phyloP scores from a whole-genome alignment of 1,140 invertebrate genomes.

The Pseudomyrmex cubaensis region DNA sequence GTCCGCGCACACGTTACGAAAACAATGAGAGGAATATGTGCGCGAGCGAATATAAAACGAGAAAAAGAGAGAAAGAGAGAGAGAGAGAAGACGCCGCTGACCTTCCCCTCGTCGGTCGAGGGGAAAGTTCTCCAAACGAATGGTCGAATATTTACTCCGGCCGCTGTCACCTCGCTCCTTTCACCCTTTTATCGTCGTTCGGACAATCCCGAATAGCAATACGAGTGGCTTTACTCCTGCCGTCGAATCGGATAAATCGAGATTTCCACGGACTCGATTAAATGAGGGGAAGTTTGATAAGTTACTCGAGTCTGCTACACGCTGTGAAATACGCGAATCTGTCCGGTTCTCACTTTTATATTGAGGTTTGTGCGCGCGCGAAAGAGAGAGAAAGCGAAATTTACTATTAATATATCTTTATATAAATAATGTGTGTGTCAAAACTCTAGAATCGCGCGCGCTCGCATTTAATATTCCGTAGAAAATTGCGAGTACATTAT shows the following conservation, averaged over 20 bases:
- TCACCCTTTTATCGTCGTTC: slow-evolving; percentile 42
- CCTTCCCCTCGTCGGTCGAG: slow-evolving; percentile 9
- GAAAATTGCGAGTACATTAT: neutral
- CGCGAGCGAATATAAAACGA: neutral
- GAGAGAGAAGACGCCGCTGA: neutral
- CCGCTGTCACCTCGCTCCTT: slow-evolving; percentile 18
- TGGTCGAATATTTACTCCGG: slow-evolving; percentile 74
- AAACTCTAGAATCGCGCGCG: neutral
- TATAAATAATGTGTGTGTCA: no score
- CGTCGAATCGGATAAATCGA: slow-evolving; percentile 51
- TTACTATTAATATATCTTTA: no score
- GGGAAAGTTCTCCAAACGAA: slow-evolving; percentile 51
- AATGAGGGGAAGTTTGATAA: slow-evolving; percentile 65
- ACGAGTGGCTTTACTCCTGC: slow-evolving; percentile 50
- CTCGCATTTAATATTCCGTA: no score
- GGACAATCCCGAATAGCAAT: slow-evolving; percentile 60
- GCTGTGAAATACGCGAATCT: neutral
- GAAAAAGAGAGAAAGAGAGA: neutral
- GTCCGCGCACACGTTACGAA: slow-evolving; percentile 64
- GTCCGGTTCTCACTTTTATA: neutral
- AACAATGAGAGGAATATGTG: slow-evolving; percentile 51
- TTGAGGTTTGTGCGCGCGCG: no score
- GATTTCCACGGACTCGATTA: slow-evolving; percentile 55
- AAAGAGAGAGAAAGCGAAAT: no score
- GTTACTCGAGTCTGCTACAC: slow-evolving; percentile 8